Evolutionary conservation across 1,140 invertebrate genomes (phyloP).

Genomic region (Solenopsis invicta): DNA sequence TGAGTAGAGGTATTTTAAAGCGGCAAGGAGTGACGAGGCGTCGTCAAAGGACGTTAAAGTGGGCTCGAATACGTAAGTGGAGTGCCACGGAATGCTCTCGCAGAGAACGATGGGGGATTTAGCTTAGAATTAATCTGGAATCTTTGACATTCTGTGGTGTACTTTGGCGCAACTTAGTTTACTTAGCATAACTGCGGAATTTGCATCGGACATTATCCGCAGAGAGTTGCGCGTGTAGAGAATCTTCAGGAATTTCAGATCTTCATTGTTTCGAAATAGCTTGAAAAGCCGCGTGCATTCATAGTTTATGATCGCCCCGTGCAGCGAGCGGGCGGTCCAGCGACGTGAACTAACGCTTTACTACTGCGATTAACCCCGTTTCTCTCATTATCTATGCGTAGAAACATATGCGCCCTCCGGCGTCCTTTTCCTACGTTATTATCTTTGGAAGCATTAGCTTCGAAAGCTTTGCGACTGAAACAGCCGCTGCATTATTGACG

Average conservation of each 20-base stretch:
- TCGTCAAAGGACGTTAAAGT: background rate
- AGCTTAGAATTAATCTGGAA: background rate
- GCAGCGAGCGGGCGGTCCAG: background rate
- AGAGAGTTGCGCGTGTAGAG: background rate
- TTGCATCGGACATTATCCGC: background rate
- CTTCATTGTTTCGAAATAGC: slow-evolving; percentile 22
- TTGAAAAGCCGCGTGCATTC: slow-evolving; percentile 32
- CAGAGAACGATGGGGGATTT: background rate
- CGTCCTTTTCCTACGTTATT: slow-evolving; percentile 52
- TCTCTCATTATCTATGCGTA: background rate
- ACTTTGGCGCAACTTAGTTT: background rate
- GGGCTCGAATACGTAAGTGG: background rate
- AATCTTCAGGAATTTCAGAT: slow-evolving; percentile 25
- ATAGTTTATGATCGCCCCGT: slow-evolving; percentile 21
- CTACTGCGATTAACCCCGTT: slow-evolving; percentile 24
- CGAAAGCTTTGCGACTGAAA: slow-evolving; percentile 4
- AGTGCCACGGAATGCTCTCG: background rate
- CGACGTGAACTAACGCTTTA: background rate
- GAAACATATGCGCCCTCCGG: background rate
- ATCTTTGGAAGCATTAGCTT: slow-evolving; percentile 61
- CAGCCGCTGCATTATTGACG: slow-evolving; percentile 4
- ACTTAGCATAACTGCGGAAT: slow-evolving; percentile 31
- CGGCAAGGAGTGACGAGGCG: background rate
- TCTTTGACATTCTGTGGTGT: background rate
- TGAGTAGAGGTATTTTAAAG: slow-evolving; percentile 4